Percentiles rank a stretch among this genome's conserved stretches.
Evolutionary conservation across 2,888 invertebrate genomes (phyloP).

Genomic region (Xylophagus ater): DNA sequence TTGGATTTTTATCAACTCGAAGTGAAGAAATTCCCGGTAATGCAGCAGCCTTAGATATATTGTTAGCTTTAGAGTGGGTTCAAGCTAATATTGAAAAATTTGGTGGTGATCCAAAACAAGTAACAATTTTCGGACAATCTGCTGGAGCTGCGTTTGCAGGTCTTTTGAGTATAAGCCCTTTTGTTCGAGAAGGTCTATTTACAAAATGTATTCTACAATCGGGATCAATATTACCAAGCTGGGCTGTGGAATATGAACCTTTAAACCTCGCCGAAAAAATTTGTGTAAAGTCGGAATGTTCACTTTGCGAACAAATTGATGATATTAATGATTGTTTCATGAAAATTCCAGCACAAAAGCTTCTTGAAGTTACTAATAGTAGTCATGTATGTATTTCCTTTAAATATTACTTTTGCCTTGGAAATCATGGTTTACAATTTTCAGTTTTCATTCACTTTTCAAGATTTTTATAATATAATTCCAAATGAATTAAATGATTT

Average conservation of each 20-base stretch:
- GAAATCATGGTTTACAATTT: too few species aligned
- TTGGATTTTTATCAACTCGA: constrained; percentile 43
- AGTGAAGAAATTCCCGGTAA: constrained; percentile 44
- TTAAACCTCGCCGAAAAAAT: constrained; percentile 32
- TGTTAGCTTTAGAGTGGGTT: constrained; percentile 44
- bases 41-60: constrained; percentile 42
- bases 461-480: constrained; percentile 23
- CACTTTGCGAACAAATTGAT: constrained; percentile 21
- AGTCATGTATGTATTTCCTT: not conserved
- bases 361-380: constrained; percentile 19
- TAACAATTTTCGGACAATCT: constrained; percentile 46
- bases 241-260: constrained; percentile 40
- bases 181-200: constrained; percentile 33
- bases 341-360: constrained; percentile 23
- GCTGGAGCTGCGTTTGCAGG: constrained; percentile 42
- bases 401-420: constrained; percentile 20
- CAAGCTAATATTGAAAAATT: constrained; percentile 40
- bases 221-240: constrained; percentile 41
- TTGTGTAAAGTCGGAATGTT: constrained; percentile 33
- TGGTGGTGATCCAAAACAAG: constrained; percentile 41
- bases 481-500: constrained; percentile 20
- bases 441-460: too few species aligned
- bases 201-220: constrained; percentile 43
- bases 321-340: constrained; percentile 29
- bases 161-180: constrained; percentile 38